phyloP scores from a whole-genome alignment of 2,113 vertebrate species.

The Mohoua ochrocephala region DNA sequence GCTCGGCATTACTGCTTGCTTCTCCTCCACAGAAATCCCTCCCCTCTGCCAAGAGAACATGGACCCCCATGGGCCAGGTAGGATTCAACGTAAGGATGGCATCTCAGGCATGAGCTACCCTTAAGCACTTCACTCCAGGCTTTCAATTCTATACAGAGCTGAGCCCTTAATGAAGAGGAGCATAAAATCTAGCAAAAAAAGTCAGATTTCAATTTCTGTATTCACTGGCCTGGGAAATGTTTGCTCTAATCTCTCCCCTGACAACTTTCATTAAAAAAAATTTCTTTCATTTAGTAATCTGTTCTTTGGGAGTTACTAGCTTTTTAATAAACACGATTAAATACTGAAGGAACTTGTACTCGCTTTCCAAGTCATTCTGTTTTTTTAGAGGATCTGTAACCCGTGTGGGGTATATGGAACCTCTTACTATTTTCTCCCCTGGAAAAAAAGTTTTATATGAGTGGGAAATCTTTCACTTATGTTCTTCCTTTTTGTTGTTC shows the following conservation, averaged over 20 bases:
- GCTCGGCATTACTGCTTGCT: not conserved
- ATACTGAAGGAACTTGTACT: not conserved
- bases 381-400: not conserved
- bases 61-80: not conserved
- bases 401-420: not conserved
- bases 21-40: not conserved
- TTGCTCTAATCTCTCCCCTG: not conserved
- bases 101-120: not conserved
- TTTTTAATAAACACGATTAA: slow-evolving; percentile 19
- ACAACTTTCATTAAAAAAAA: not conserved
- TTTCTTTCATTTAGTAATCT: not conserved
- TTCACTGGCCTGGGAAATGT: not conserved
- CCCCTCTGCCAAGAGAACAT: rapidly evolving
- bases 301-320: not conserved
- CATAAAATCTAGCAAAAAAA: not conserved
- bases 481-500: not conserved
- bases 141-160: not conserved
- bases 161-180: not conserved
- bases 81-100: not conserved
- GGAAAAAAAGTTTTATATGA: not conserved
- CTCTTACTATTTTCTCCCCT: not conserved
- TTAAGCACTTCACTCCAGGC: not conserved
- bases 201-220: not conserved
- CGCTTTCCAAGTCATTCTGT: not conserved
- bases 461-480: not conserved